A percentile compares a stretch with the other conserved stretches of the same genome.
Conservation (phyloP, 92 coral and sea anemone genomes). For the Porites cylindrica region DNA sequence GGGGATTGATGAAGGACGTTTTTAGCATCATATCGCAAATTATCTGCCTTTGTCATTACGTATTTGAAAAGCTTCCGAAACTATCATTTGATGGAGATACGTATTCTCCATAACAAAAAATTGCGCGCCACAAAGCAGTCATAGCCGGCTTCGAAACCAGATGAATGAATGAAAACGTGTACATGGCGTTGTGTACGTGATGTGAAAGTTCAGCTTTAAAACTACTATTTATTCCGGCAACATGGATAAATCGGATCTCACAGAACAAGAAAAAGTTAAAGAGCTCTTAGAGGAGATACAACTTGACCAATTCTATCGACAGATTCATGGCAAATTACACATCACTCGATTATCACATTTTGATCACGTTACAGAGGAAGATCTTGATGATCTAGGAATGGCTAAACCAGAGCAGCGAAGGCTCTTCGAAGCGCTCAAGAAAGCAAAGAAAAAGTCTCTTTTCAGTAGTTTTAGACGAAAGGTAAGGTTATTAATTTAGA, state of each 20-base stretch:
- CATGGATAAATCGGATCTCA: slow-evolving; percentile 44
- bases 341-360: slow-evolving; percentile 86
- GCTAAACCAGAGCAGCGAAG: slow-evolving; percentile 97
- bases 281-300: slow-evolving; percentile 82
- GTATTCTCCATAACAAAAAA: background rate
- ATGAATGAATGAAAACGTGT: slow-evolving; percentile 22
- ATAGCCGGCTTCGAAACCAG: background rate
- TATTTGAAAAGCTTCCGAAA: background rate
- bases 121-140: background rate
- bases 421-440: slow-evolving; percentile 88
- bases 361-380: slow-evolving; percentile 90
- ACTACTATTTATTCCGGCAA: background rate
- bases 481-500: slow-evolving; percentile 60
- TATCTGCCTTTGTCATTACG: background rate
- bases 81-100: background rate
- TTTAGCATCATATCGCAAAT: background rate
- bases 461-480: slow-evolving; percentile 88
- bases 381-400: slow-evolving; percentile 90
- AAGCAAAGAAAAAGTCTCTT: slow-evolving; percentile 77
- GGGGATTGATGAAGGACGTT: background rate
- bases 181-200: background rate
- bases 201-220: background rate
- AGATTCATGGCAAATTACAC: slow-evolving; percentile 84
- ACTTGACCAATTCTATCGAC: slow-evolving; percentile 93
- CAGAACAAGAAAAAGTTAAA: slow-evolving; percentile 76